These are phyloP conservation scores for Cryptotermes secundus DNA, from an alignment of 1,140 invertebrate genomes.

Conservation along the genomic window DNA sequence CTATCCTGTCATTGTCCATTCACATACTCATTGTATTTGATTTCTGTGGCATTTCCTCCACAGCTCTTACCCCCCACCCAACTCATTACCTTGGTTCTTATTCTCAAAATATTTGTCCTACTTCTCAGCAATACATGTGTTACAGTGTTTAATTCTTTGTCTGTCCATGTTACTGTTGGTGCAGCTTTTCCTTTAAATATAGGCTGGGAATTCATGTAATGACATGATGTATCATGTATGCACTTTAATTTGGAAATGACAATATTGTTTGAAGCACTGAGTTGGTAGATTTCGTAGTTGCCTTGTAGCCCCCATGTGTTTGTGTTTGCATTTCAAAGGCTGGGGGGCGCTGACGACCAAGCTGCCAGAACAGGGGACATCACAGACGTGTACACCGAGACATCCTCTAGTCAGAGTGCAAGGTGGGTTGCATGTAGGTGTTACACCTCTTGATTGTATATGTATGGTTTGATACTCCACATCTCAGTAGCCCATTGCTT, in stretches of 20 bases:
- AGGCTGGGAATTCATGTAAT: neutral
- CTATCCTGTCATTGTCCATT: too few species aligned
- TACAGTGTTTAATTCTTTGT: neutral
- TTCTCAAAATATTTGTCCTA: too few species aligned
- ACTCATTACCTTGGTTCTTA: too few species aligned
- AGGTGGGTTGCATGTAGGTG: neutral
- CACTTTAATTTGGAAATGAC: neutral
- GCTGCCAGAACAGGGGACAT: neutral
- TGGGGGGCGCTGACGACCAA: neutral
- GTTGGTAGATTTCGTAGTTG: neutral
- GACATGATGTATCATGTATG: neutral
- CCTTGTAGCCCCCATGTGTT: neutral
- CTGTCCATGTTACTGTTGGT: neutral
- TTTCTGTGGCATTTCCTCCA: too few species aligned
- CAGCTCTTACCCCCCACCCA: too few species aligned
- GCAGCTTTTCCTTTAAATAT: neutral
- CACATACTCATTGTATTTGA: too few species aligned
- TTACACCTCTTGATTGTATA: neutral
- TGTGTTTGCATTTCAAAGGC: conserved; percentile 10
- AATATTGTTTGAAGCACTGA: neutral
- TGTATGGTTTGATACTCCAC: too few species aligned
- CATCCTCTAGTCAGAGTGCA: neutral
- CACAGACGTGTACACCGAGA: neutral
- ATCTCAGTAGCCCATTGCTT: too few species aligned
- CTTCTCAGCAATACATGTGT: too few species aligned